Conservation (phyloP, 2,113 vertebrate genomes). For the Pholis gunnellus region DNA sequence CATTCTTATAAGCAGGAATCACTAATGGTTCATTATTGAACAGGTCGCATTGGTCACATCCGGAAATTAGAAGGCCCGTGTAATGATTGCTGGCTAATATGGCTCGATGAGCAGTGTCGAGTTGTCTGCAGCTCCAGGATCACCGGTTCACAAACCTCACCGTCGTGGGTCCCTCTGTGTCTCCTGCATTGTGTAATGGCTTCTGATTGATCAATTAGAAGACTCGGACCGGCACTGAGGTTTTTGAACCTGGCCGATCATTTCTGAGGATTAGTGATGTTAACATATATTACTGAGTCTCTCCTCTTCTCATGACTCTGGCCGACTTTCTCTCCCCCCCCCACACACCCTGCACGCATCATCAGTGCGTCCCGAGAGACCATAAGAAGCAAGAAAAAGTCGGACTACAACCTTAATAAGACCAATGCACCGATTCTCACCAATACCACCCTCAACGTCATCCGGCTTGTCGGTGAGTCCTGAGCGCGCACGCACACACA, state of each 20-base stretch:
- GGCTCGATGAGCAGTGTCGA: conserved; percentile 52
- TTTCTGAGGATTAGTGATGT: conserved; percentile 43
- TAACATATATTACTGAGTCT: conserved; percentile 33
- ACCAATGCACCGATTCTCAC: conserved; percentile 95
- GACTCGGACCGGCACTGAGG: conserved; percentile 43
- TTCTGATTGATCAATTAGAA: conserved; percentile 73
- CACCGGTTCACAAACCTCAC: conserved; percentile 48
- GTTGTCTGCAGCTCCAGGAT: conserved; percentile 47
- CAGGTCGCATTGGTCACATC: conserved; percentile 33
- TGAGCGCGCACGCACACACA: neutral
- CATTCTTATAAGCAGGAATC: conserved; percentile 34
- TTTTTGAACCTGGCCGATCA: conserved; percentile 39
- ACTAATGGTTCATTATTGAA: conserved; percentile 58
- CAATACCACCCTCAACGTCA: conserved; percentile 98
- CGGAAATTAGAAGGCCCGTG: conserved; percentile 46
- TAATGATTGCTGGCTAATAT: conserved; percentile 59
- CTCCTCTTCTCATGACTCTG: conserved; percentile 24
- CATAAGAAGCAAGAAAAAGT: conserved; percentile 92
- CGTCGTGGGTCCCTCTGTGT: conserved; percentile 9
- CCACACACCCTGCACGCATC: conserved; percentile 48
- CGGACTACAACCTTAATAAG: conserved; percentile 95
- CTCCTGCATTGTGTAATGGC: conserved; percentile 56
- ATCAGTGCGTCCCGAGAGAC: conserved; percentile 94
- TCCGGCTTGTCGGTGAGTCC: conserved; percentile 95
- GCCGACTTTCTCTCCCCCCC: conserved; percentile 1